Evolutionary conservation across 2,888 invertebrate genomes (phyloP).

Genomic region (Lochmaea capreae): DNA sequence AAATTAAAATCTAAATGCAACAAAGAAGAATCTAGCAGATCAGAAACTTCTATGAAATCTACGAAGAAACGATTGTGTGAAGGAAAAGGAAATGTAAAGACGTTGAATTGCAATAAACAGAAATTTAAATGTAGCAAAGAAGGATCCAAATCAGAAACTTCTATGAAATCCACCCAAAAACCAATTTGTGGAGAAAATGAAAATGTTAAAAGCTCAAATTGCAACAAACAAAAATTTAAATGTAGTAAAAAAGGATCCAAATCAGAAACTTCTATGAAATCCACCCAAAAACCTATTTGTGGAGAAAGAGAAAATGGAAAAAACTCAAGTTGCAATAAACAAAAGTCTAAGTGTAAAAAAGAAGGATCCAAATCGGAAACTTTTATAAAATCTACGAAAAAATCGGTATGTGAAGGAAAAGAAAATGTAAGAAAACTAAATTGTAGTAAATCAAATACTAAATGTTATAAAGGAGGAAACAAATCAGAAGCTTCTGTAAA

Average conservation of each 20-base stretch:
- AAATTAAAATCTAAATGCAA: neutral
- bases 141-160: neutral
- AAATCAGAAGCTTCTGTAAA: neutral
- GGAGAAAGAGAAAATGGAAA: neutral
- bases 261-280: too few species aligned
- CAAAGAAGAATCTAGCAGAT: too few species aligned
- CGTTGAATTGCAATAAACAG: too few species aligned
- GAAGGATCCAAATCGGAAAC: neutral
- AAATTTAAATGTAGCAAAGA: neutral
- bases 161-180: too few species aligned
- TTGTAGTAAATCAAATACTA: too few species aligned
- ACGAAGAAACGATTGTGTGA: too few species aligned
- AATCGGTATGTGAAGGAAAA: neutral
- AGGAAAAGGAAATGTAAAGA: too few species aligned
- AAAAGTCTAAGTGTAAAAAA: neutral
- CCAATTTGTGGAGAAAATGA: too few species aligned
- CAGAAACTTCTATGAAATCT: too few species aligned
- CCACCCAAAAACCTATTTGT: too few species aligned
- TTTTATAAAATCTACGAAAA: neutral
- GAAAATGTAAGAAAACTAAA: neutral
- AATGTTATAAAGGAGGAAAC: too few species aligned
- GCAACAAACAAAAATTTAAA: neutral
- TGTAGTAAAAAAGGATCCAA: neutral
- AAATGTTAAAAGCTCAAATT: neutral
- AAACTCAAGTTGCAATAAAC: neutral